These are phyloP conservation scores for Phylloscopus whistleri DNA, from an alignment of 2,113 vertebrate genomes.

Conservation along the genomic window DNA sequence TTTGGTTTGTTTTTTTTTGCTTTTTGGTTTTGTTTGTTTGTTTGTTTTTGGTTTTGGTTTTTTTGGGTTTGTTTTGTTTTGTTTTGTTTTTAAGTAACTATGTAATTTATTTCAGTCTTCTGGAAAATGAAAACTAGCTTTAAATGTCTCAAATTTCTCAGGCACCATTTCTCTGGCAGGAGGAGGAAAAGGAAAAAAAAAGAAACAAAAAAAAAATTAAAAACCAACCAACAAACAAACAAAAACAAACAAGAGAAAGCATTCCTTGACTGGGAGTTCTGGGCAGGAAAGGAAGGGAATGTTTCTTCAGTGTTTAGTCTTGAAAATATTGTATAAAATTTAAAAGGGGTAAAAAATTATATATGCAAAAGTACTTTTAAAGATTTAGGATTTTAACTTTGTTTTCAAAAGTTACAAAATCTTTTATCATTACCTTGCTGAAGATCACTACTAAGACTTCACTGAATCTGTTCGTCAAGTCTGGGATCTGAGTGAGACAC, in stretches of 20 bases:
- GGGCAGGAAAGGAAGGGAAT: not conserved
- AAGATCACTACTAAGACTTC: not conserved
- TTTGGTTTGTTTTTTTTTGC: no score
- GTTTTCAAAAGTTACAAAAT: not conserved
- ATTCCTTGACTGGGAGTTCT: not conserved
- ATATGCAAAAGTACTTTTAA: not conserved
- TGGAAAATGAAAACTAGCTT: not conserved
- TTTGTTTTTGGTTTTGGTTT: no score
- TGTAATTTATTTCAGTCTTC: not conserved
- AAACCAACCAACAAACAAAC: not conserved
- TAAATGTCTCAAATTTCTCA: not conserved
- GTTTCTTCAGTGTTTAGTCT: not conserved
- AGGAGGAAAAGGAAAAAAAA: rapidly evolving
- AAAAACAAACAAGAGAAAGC: not conserved
- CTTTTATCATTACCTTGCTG: not conserved
- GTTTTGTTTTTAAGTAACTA: no score
- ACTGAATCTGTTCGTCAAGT: not conserved
- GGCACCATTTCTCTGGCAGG: rapidly evolving
- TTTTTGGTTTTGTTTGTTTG: no score
- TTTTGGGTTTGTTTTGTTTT: no score
- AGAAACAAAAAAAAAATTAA: rapidly evolving
- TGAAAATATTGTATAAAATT: not conserved
- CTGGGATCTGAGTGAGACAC: not conserved
- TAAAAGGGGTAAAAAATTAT: not conserved
- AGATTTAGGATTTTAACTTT: not conserved